Conservation (phyloP, 2,888 invertebrate genomes). For the Melanophora roralis region DNA sequence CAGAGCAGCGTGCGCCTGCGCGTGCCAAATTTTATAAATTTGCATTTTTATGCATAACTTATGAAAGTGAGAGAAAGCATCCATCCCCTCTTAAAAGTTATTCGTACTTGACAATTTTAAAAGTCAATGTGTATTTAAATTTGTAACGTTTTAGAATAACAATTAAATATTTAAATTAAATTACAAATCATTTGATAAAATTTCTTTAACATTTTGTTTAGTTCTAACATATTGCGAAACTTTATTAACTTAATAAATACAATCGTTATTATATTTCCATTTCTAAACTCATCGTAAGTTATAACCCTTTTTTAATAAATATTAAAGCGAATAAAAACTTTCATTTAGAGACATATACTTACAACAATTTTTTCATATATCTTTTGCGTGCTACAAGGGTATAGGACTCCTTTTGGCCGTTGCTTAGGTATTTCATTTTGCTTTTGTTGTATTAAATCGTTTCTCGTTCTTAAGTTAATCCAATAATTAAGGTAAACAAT, state of each 20-base stretch:
- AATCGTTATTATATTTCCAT: background rate
- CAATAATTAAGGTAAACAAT: slow-evolving; percentile 2
- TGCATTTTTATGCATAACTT: slow-evolving; percentile 45
- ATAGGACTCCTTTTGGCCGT: slow-evolving; percentile 76
- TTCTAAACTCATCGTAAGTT: background rate
- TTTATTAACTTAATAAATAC: too few relatives aligned
- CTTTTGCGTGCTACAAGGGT: slow-evolving; percentile 77
- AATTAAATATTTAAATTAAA: background rate
- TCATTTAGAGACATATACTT: slow-evolving; percentile 63
- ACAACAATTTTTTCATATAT: slow-evolving; percentile 77
- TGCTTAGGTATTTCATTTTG: slow-evolving; percentile 75
- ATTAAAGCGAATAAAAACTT: background rate
- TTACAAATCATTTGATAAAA: background rate
- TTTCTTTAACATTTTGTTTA: background rate
- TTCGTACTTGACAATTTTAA: slow-evolving; percentile 13
- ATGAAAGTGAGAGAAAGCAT: background rate
- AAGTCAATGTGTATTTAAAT: background rate
- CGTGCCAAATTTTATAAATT: slow-evolving; percentile 48
- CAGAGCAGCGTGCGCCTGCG: slow-evolving; percentile 21
- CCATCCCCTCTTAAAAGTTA: slow-evolving; percentile 29
- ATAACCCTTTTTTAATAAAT: background rate
- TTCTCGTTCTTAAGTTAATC: slow-evolving; percentile 31
- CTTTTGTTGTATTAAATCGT: background rate
- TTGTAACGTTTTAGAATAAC: background rate
- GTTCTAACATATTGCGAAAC: background rate